These are phyloP conservation scores for Pogonognathellus flavescens DNA, from an alignment of 1,140 invertebrate species.

Conservation along the genomic window DNA sequence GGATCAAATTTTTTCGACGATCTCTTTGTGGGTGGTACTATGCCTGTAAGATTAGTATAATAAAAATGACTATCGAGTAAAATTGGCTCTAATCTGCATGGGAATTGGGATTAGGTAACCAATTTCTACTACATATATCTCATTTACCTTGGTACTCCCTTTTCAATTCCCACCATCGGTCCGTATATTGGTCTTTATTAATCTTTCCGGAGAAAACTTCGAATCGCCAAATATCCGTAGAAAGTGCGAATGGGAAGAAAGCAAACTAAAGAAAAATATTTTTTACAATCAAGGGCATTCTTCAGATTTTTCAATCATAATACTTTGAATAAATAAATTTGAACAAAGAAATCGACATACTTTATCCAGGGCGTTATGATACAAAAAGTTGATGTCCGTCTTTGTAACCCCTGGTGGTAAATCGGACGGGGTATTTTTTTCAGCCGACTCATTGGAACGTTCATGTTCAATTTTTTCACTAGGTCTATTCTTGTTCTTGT, in stretches of 20 bases:
- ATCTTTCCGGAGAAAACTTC: conserved; percentile 70
- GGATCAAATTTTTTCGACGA: conserved; percentile 26
- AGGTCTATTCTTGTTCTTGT: not conserved
- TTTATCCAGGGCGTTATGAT: conserved; percentile 59
- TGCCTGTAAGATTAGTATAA: not conserved
- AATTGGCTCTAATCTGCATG: too few relatives aligned
- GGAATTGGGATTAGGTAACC: too few relatives aligned
- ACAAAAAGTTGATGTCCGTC: conserved; percentile 59
- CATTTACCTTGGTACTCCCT: conserved; percentile 69
- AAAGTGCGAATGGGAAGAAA: conserved; percentile 66
- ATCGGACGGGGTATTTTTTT: not conserved
- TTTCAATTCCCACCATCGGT: conserved; percentile 71
- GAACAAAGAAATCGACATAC: too few relatives aligned
- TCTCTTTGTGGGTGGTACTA: not conserved
- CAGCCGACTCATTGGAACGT: not conserved
- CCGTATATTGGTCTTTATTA: conserved; percentile 68
- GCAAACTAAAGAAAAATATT: conserved; percentile 28
- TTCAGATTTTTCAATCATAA: too few relatives aligned
- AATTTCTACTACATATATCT: not conserved
- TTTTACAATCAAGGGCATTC: too few relatives aligned
- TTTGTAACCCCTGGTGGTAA: conserved; percentile 27
- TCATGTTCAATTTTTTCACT: not conserved
- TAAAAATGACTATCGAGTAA: too few relatives aligned
- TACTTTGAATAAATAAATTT: too few relatives aligned
- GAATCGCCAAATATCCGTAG: conserved; percentile 73